These are phyloP conservation scores for Andrena dorsata DNA, from an alignment of 2,888 invertebrate species.

Conservation along the genomic window DNA sequence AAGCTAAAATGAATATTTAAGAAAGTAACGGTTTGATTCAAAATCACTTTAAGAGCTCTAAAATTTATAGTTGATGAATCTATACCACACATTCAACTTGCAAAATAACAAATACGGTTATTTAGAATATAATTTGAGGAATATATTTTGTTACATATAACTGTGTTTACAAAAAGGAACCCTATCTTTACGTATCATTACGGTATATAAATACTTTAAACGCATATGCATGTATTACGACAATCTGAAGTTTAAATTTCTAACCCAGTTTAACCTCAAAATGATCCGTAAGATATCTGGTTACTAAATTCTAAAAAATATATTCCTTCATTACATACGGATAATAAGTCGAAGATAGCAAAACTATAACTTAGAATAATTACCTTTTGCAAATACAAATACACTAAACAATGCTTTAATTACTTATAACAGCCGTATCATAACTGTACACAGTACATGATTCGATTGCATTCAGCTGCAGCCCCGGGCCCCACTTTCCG, in stretches of 20 bases:
- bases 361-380: too few relatives aligned
- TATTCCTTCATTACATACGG: not conserved
- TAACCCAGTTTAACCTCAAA: not conserved
- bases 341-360: not conserved
- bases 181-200: not conserved
- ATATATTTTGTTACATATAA: not conserved
- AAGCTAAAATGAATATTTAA: conserved; percentile 57
- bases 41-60: not conserved
- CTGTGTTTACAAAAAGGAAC: not conserved
- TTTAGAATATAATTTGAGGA: not conserved
- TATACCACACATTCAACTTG: not conserved
- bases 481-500: too few relatives aligned
- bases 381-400: too few relatives aligned
- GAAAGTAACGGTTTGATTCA: conserved; percentile 13
- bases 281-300: not conserved
- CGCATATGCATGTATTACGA: not conserved
- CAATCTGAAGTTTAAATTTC: not conserved
- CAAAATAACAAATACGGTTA: not conserved
- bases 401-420: too few relatives aligned
- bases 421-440: too few relatives aligned
- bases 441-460: too few relatives aligned
- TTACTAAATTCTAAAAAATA: not conserved
- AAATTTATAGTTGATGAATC: not conserved
- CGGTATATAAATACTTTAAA: not conserved
- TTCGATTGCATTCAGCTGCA: too few relatives aligned